phyloP scores from a whole-genome alignment of 2,888 invertebrate genomes.

The Acrobeloides nanus region DNA sequence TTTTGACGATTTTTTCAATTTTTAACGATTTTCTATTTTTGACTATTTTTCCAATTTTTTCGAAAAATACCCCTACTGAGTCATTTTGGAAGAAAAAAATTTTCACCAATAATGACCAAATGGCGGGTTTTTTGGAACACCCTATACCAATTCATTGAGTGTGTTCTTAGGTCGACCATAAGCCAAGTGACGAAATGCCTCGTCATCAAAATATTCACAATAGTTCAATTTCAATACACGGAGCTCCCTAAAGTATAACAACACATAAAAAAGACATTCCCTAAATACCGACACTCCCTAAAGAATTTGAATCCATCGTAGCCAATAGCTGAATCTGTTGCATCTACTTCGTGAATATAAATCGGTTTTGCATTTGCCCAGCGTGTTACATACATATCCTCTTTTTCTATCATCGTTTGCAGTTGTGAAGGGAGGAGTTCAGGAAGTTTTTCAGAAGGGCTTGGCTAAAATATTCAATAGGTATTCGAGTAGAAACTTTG shows the following conservation, averaged over 20 bases:
- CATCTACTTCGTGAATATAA: constrained; percentile 42
- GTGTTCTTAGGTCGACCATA: constrained; percentile 33
- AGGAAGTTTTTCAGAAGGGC: no score
- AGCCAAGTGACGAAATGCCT: constrained; percentile 35
- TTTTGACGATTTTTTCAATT: no score
- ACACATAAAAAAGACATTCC: constrained; percentile 15
- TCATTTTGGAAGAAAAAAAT: no score
- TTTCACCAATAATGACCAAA: no score
- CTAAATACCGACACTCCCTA: constrained; percentile 31
- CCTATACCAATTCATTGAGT: constrained; percentile 37
- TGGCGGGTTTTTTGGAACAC: no score
- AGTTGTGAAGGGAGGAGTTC: neutral
- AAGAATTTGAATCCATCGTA: constrained; percentile 47
- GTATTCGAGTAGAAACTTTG: no score
- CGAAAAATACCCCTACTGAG: no score
- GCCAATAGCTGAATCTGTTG: constrained; percentile 45
- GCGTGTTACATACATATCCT: constrained; percentile 7
- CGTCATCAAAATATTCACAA: constrained; percentile 49
- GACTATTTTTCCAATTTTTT: no score
- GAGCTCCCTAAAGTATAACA: no score
- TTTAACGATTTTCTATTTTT: no score
- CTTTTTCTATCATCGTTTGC: neutral
- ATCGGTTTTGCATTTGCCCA: constrained; percentile 24
- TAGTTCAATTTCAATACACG: no score
- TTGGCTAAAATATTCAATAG: no score